phyloP scores from a whole-genome alignment of 2,113 vertebrate genomes.

The Gracilinanus agilis region DNA sequence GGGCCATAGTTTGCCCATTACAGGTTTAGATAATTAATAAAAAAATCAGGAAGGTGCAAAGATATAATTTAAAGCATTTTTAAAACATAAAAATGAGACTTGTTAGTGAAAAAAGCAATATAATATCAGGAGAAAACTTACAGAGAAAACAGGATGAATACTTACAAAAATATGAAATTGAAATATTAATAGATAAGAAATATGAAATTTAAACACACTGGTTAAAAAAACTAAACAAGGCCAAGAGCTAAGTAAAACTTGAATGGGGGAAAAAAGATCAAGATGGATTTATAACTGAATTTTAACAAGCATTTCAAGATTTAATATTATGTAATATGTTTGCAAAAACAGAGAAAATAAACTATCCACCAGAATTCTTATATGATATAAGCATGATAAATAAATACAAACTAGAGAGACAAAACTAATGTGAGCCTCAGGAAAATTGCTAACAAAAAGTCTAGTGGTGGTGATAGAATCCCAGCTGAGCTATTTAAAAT shows the following conservation, averaged over 20 bases:
- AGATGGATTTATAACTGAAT: background rate
- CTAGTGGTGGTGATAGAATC: no score
- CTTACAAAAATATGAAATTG: no score
- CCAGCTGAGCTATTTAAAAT: no score
- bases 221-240: background rate
- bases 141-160: background rate
- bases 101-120: no score
- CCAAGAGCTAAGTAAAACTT: background rate
- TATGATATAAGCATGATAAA: background rate
- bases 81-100: background rate
- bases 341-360: background rate
- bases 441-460: no score
- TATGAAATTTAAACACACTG: background rate
- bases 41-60: background rate
- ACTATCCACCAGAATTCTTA: background rate
- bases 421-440: no score
- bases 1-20: no score
- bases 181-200: background rate
- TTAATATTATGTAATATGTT: background rate
- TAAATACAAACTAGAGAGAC: background rate
- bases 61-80: background rate
- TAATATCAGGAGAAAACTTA: background rate
- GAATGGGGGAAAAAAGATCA: background rate
- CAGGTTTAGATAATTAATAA: no score
- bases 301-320: background rate